Evolutionary conservation across 2,797 vertebrate genomes (phyloP), one percentile per base, ranked within the genome.

Genomic region (Dallia pectoralis): DNA sequence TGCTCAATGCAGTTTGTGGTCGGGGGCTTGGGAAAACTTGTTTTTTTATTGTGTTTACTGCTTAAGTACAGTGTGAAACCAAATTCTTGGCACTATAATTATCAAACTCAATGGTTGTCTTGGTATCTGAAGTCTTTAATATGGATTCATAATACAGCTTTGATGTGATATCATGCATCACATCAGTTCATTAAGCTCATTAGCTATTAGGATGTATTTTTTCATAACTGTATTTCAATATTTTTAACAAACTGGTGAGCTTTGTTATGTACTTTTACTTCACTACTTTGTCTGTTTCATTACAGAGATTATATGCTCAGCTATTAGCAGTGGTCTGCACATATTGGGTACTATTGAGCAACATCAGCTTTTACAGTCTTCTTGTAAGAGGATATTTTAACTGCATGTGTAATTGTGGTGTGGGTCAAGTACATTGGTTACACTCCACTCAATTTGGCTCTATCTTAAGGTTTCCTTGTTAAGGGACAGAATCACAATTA

Each of bases 371-470:
- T 79, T 77, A 81, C 30, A 53, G 33, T 33, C 74, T 73, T 33
- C 36, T 70, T 75, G 86, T 72, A 89, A 88, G 76, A 33, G 19
- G 86, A 89, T 86, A 12, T 82, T 29, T 2, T 16, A 18, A 18
- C 68, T 77, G 76, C 79, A 74, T 63, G 56, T 9, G 1, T 67
- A 40, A 40, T 29, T 47, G 19, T 19, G 16, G n/a, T 47, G 74
- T 19, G 69, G 76, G 71, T 72, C 51, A 22, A 53, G n/a, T n/a
- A 53, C 62, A 47, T 67, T 44, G 12, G 36, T 40, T 40, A 40
- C 36, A 5, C 36, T 4, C 36, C 2, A 40, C 7, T 4, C 61
- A 29, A 12, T 63, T 63, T 63, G 61, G 36, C 36, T 40, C 36
- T 40, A 40, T 5, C 36, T 40, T 40, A 44, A 44, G 40, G 11